Evolutionary conservation across 2,888 invertebrate genomes (phyloP).

Genomic region (Aphrophora alni): DNA sequence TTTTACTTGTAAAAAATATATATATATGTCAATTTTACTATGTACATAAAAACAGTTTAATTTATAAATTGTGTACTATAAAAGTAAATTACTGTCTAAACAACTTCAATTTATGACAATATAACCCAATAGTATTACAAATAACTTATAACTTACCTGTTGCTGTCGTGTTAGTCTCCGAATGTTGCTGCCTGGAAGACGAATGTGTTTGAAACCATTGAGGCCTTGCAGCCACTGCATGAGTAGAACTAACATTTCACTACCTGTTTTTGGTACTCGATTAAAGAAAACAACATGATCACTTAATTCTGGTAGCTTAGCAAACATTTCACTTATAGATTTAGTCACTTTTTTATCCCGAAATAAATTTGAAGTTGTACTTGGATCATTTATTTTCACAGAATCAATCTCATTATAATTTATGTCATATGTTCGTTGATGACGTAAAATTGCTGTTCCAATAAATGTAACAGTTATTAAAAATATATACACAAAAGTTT

Average conservation of each 20-base stretch:
- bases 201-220: conserved; percentile 65
- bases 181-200: conserved; percentile 57
- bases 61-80: no score
- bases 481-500: conserved; percentile 18
- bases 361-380: not conserved
- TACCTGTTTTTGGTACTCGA: conserved; percentile 65
- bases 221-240: conserved; percentile 65
- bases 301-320: conserved; percentile 56
- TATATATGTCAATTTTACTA: no score
- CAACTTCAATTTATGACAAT: no score
- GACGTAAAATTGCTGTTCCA: conserved; percentile 15
- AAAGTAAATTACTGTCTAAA: no score
- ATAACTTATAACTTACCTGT: conserved; percentile 55
- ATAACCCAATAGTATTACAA: no score
- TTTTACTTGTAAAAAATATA: no score
- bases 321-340: conserved; percentile 34
- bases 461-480: conserved; percentile 25
- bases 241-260: conserved; percentile 65
- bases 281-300: conserved; percentile 65
- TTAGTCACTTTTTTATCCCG: conserved; percentile 24
- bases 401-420: not conserved
- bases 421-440: not conserved
- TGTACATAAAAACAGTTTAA: no score
- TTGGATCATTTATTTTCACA: not conserved
- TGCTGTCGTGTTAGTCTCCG: conserved; percentile 55